Conservation (phyloP, 2,113 vertebrate genomes). For the Gorilla gorilla region DNA sequence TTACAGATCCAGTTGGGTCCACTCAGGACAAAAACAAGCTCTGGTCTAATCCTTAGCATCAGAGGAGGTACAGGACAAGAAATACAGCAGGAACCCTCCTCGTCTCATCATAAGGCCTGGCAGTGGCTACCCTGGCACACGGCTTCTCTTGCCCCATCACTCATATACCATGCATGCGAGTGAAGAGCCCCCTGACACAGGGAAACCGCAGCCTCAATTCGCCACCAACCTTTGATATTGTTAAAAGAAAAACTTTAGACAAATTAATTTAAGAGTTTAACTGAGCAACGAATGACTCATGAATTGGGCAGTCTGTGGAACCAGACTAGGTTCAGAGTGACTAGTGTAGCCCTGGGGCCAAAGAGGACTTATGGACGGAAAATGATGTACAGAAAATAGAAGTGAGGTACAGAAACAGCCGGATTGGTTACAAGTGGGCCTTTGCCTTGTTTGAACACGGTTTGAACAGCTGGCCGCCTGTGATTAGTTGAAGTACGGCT, state of each 20-base stretch:
- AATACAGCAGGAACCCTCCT: neutral
- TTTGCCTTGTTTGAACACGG: neutral
- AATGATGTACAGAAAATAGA: neutral
- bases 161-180: accelerated
- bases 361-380: neutral
- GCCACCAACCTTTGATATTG: neutral
- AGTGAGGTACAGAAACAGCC: neutral
- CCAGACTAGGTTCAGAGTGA: neutral
- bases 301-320: neutral
- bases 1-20: neutral
- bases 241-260: neutral
- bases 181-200: neutral
- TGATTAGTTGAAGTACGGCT: neutral
- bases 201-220: neutral
- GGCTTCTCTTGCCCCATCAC: neutral
- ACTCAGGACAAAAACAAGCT: neutral
- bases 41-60: neutral
- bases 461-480: neutral
- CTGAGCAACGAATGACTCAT: neutral
- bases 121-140: accelerated
- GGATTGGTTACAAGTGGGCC: neutral
- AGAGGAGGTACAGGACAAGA: neutral
- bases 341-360: neutral
- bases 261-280: neutral
- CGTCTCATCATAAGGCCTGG: neutral